Evolutionary conservation across 2,113 vertebrate species (phyloP).

Genomic region (Corythaixoides concolor): DNA sequence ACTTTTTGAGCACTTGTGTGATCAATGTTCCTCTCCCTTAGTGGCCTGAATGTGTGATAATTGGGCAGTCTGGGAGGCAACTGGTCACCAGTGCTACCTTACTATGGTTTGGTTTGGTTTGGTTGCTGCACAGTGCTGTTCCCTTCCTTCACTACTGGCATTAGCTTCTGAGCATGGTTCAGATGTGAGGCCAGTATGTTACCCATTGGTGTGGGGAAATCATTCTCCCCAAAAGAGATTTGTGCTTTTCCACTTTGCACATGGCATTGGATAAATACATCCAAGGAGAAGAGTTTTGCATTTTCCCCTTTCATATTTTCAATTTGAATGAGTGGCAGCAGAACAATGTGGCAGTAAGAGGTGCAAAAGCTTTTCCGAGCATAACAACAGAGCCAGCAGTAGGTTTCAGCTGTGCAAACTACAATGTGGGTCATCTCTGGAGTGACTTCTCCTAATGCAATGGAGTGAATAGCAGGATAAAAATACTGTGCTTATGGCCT

Average conservation of each 20-base stretch:
- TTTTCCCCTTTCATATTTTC: background rate
- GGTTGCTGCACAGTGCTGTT: background rate
- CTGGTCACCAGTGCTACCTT: background rate
- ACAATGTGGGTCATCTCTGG: background rate
- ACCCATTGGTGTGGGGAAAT: background rate
- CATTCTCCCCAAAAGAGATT: background rate
- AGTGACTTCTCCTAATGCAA: background rate
- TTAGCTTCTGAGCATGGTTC: background rate
- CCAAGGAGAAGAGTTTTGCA: background rate
- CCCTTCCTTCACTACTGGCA: background rate
- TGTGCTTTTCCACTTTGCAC: background rate
- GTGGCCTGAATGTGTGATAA: background rate
- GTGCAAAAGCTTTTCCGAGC: background rate
- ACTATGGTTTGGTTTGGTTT: background rate
- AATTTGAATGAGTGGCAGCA: background rate
- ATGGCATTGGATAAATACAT: background rate
- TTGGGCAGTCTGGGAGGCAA: background rate
- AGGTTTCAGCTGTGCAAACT: background rate
- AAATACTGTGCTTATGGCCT: background rate
- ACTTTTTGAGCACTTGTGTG: background rate
- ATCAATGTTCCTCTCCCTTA: background rate
- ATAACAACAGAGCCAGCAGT: background rate
- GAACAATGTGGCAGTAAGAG: background rate
- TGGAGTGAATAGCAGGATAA: background rate
- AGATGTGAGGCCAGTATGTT: background rate